Conservation (phyloP, 2,797 vertebrate genomes). For the Pitangus sulphuratus region DNA sequence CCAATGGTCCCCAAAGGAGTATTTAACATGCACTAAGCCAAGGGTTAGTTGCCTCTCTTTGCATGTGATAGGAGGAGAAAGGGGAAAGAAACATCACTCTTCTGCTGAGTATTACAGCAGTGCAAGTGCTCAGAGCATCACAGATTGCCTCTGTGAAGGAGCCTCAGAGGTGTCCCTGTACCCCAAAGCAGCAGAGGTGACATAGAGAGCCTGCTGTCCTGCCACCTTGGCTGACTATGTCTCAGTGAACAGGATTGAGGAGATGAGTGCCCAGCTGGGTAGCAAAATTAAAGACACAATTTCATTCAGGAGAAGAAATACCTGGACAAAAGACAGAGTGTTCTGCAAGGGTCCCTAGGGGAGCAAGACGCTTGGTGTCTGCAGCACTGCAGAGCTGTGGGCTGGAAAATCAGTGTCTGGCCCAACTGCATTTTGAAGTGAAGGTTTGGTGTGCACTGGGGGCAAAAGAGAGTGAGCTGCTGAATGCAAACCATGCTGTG, state of each 20-base stretch:
- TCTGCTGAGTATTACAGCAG: neutral
- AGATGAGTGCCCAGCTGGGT: neutral
- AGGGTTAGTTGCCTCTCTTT: neutral
- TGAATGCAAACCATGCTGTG: neutral
- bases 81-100: neutral
- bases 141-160: neutral
- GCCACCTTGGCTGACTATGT: rapidly evolving
- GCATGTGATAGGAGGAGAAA: neutral
- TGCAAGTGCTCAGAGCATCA: neutral
- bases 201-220: neutral
- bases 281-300: neutral
- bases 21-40: neutral
- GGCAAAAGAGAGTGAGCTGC: neutral
- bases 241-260: rapidly evolving
- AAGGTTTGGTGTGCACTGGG: neutral
- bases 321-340: neutral
- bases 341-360: neutral
- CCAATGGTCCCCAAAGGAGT: neutral
- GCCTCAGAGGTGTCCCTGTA: neutral
- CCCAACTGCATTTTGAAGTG: neutral
- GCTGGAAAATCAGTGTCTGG: neutral
- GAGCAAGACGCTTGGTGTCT: neutral
- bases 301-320: neutral
- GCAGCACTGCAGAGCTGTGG: neutral
- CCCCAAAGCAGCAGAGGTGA: neutral